A percentile compares a stretch with the other conserved stretches of the same genome.
Conservation (phyloP, 2,797 vertebrate genomes). For the Masticophis lateralis region DNA sequence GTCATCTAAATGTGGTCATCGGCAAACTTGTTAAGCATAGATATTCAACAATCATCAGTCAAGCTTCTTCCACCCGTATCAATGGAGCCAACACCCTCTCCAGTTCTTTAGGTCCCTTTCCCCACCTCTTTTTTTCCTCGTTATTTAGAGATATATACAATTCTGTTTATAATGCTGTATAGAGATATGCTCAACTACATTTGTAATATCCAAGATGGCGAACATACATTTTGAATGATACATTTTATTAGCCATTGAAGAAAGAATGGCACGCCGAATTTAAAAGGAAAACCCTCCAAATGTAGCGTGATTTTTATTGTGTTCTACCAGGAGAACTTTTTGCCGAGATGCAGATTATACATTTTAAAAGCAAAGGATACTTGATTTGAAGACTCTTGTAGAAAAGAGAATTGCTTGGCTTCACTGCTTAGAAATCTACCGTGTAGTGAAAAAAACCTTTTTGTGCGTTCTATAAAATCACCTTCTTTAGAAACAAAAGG, state of each 20-base stretch:
- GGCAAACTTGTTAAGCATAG: slow-evolving; percentile 43
- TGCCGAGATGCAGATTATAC: neutral
- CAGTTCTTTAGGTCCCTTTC: slow-evolving; percentile 38
- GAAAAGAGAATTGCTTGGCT: slow-evolving; percentile 36
- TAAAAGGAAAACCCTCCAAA: accelerated
- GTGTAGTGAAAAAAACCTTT: neutral
- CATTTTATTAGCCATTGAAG: slow-evolving; percentile 17
- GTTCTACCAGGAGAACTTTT: neutral
- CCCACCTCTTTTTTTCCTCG: slow-evolving; percentile 26
- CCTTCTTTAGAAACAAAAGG: neutral
- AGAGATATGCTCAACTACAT: slow-evolving; percentile 53
- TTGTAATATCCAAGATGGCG: slow-evolving; percentile 56
- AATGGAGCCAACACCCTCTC: slow-evolving; percentile 48
- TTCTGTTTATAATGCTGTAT: slow-evolving; percentile 53
- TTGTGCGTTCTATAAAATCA: neutral
- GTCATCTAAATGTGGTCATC: slow-evolving; percentile 62
- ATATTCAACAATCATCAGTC: slow-evolving; percentile 44
- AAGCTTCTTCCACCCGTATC: slow-evolving; percentile 39
- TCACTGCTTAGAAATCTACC: slow-evolving; percentile 25
- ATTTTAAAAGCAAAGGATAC: neutral
- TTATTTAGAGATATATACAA: slow-evolving; percentile 46
- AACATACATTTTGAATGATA: slow-evolving; percentile 57
- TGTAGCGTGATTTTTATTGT: neutral
- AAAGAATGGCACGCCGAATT: neutral
- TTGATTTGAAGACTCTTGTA: neutral